Base-by-base conservation (phyloP, 2,113 vertebrate genomes). In the Accipiter cooperii region DNA sequence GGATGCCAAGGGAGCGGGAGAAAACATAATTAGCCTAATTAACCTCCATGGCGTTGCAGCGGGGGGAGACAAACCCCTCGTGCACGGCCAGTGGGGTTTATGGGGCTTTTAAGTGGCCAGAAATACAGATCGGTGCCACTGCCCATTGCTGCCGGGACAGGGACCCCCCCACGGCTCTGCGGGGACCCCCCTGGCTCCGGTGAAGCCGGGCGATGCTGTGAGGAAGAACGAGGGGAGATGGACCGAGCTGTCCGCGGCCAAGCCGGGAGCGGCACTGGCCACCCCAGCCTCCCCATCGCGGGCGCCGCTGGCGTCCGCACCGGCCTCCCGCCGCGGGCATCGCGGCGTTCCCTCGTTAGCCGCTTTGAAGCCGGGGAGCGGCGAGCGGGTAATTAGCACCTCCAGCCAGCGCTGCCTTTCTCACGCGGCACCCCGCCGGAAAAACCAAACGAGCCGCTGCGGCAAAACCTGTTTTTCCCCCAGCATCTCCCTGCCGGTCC, bases 171-270 rank as follows among this genome's bases (percentile, higher is more conserved):
- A 47, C 10, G 14, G 51, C 25, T 51, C 51, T 26, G 51, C 25
- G 14, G 51, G 25, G 13, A 26, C 24, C 14, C 8, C 26, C 25
- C 51, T 11, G 4, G n/a, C 25, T 71, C n/a, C 15, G 16, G 51
- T 3, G 51, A 42, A 55, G 52, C 52, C 52, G 5, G 19, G n/a
- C 13, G 13, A 29, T 2, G 25, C 47, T 18, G 5, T 2, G 34
- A 29, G 12, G 44, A 44, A 46, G 42, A 42, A n/a, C 8, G 25
- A 20, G 33, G 38, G 71, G 17, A 44, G 54, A 16, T 4, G 17
- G n/a, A 24, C 8, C 1, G 19, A 49, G 34, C n/a, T 8, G 26
- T 26, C 34, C 3, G 12, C 8, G 6, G 44, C 25, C 17, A 2
- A 52, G 13, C 75, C 20, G 13, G 38, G 13, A 40, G 13, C 22